These are phyloP conservation scores for Euphysa ruthae DNA, from an alignment of 30 jellyfish, hydroid and myxozoan species.

Conservation along the genomic window DNA sequence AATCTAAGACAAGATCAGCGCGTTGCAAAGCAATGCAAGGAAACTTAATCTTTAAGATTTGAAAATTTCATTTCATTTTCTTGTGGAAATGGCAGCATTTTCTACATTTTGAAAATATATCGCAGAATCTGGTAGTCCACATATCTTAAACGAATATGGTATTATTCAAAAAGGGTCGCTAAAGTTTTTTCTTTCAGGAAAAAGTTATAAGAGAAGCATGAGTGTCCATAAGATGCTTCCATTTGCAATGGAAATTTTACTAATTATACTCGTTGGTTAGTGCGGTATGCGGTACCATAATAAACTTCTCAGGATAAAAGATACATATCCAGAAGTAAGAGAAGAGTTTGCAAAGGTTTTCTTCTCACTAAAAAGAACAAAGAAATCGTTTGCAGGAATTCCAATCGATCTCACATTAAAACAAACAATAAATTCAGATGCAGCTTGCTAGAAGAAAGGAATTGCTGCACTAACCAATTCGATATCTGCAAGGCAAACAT, in stretches of 20 bases:
- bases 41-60: background rate
- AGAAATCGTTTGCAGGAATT: background rate
- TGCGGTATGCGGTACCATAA: slow-evolving; percentile 13
- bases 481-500: slow-evolving; percentile 7
- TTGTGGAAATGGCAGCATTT: slow-evolving; percentile 1
- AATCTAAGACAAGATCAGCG: background rate
- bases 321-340: background rate
- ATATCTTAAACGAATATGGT: slow-evolving; percentile 9
- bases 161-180: background rate
- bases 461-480: slow-evolving; percentile 14
- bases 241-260: background rate
- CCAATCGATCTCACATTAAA: slow-evolving; percentile 26
- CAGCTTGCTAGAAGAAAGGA: slow-evolving; percentile 7
- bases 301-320: slow-evolving; percentile 5
- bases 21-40: background rate
- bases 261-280: background rate
- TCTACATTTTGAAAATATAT: background rate
- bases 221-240: slow-evolving; percentile 7
- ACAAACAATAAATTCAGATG: slow-evolving; percentile 24
- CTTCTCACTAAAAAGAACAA: slow-evolving; percentile 15
- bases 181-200: background rate
- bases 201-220: background rate
- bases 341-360: slow-evolving; percentile 1
- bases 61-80: background rate
- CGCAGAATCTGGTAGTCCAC: slow-evolving; percentile 5